Evolutionary conservation across 1,140 invertebrate species (phyloP).

Genomic region (Lepidurus apus): DNA sequence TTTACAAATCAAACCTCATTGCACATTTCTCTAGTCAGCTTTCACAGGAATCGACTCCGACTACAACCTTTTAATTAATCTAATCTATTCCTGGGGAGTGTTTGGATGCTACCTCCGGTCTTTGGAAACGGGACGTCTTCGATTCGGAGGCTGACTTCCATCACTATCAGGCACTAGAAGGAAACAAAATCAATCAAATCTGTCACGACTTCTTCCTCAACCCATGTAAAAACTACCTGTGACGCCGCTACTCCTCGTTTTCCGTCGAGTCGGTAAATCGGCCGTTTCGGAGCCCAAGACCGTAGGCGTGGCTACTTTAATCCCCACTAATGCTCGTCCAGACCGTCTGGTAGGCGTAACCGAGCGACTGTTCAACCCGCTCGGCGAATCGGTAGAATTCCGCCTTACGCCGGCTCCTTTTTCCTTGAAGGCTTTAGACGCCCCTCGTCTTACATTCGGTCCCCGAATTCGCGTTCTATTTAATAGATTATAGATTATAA

Average conservation of each 20-base stretch:
- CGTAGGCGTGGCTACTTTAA: slow-evolving; percentile 5
- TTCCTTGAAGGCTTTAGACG: not conserved
- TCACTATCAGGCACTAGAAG: slow-evolving; percentile 8
- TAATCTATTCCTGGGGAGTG: not conserved
- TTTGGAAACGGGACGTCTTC: not conserved
- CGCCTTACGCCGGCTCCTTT: not conserved
- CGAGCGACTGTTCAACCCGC: slow-evolving; percentile 30
- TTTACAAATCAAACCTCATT: not conserved
- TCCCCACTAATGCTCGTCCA: slow-evolving; percentile 6
- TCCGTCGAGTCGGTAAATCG: slow-evolving; percentile 28
- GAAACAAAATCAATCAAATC: not conserved
- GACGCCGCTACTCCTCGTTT: slow-evolving; percentile 32
- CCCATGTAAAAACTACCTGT: not conserved
- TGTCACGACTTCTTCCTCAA: not conserved
- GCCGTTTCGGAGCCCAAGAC: not conserved
- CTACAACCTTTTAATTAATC: too few species aligned
- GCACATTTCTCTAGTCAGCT: not conserved
- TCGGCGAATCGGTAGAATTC: slow-evolving; percentile 7
- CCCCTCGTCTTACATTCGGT: not conserved
- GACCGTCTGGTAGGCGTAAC: slow-evolving; percentile 27
- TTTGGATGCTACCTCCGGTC: slow-evolving; percentile 7
- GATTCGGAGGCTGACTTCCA: not conserved
- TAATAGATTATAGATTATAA: slow-evolving; percentile 35
- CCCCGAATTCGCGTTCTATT: slow-evolving; percentile 33
- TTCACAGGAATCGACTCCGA: too few species aligned